Conservation (phyloP, 2,888 invertebrate species). For the Rotaria macrura region DNA sequence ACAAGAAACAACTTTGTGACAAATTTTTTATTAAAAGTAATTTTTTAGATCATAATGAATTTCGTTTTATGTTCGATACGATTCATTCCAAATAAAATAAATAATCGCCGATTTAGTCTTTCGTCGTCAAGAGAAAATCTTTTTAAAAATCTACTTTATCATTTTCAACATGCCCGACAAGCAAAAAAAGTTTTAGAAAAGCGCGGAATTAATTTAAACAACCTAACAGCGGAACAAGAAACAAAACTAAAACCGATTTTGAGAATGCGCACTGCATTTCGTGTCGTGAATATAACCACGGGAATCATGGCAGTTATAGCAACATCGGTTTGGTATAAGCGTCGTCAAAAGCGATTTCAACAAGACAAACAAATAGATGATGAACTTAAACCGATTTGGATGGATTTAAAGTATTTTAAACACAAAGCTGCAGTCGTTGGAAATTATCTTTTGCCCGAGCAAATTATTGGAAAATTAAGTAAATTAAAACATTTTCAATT, state of each 20-base stretch:
- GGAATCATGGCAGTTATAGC: not conserved
- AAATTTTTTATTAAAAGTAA: not conserved
- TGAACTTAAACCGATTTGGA: slow-evolving; percentile 34
- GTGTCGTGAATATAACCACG: not conserved
- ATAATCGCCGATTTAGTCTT: not conserved
- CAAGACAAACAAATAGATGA: slow-evolving; percentile 13
- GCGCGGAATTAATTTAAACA: not conserved
- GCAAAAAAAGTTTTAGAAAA: not conserved
- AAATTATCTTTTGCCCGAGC: slow-evolving; percentile 38
- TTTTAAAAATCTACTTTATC: not conserved
- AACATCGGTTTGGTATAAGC: not conserved
- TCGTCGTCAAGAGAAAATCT: not conserved
- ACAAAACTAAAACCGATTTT: not conserved
- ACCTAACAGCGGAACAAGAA: not conserved
- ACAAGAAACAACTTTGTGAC: not conserved
- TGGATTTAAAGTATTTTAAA: slow-evolving; percentile 38
- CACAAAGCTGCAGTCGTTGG: slow-evolving; percentile 35
- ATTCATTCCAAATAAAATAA: not conserved
- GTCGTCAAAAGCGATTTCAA: not conserved
- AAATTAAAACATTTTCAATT: slow-evolving; percentile 58
- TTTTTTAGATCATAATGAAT: not conserved
- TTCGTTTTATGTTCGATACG: not conserved
- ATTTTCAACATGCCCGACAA: not conserved
- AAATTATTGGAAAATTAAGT: slow-evolving; percentile 38
- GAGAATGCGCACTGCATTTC: not conserved